Evolutionary conservation across 2,888 invertebrate species (phyloP).

Genomic region (Clistopyga incitator): DNA sequence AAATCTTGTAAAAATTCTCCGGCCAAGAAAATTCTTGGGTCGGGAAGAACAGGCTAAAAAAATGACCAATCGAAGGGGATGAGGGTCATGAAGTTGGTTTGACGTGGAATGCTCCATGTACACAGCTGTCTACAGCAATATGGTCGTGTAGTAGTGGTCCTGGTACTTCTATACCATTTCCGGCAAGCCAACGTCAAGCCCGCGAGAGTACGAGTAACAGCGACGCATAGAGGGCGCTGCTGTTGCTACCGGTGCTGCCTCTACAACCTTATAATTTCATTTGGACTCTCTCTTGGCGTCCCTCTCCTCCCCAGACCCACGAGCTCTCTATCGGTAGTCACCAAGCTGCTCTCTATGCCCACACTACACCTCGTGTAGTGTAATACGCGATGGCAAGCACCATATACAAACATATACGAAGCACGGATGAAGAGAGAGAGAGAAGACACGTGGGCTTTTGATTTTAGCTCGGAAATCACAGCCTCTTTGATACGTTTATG

Average conservation of each 20-base stretch:
- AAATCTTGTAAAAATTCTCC: too few relatives aligned
- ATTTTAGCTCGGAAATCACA: constrained; percentile 48
- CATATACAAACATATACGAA: too few relatives aligned
- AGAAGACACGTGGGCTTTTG: constrained; percentile 12
- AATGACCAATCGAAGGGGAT: too few relatives aligned
- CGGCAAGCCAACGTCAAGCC: too few relatives aligned
- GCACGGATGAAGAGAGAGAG: too few relatives aligned
- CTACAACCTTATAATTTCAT: constrained; percentile 77
- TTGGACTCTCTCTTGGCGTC: constrained; percentile 59
- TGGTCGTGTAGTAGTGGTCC: background rate
- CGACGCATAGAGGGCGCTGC: background rate
- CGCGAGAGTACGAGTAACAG: too few relatives aligned
- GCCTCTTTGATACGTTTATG: constrained; percentile 64
- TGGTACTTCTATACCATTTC: background rate
- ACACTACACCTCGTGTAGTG: background rate
- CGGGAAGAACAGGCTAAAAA: too few relatives aligned
- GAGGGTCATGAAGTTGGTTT: too few relatives aligned
- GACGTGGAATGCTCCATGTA: too few relatives aligned
- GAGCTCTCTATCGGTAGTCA: constrained; percentile 46
- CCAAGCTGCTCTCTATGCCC: constrained; percentile 28
- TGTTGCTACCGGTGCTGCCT: constrained; percentile 18
- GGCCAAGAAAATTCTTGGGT: too few relatives aligned
- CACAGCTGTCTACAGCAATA: too few relatives aligned
- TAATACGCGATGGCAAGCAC: background rate
- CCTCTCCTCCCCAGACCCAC: constrained; percentile 29